Evolutionary conservation across 2,797 vertebrate species (phyloP), one percentile per base, ranked within the genome.

Genomic region (Tiaroga cobitis): DNA sequence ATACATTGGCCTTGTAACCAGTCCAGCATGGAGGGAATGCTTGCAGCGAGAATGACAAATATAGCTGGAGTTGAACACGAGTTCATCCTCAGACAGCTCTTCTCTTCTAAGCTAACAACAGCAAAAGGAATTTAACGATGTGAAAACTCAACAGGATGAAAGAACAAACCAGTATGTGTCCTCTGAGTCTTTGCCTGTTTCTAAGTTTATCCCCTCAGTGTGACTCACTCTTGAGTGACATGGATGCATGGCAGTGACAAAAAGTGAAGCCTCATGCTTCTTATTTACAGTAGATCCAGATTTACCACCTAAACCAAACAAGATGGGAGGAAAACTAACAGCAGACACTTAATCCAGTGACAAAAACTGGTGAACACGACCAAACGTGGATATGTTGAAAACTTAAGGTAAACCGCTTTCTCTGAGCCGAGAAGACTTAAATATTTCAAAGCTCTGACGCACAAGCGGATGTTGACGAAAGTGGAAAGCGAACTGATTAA

Each of bases 51-150:
- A 85, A 76, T 83, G 59, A 73, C 87, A 83, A 68, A 63, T 87
- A 86, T 87, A 86, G 86, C 56, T 90, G 87, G 29, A 74, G 41
- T 87, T 81, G 82, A 68, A 86, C 76, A 78, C 46, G 37, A 73
- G 81, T 32, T 63, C 43, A 82, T 65, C 80, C 67, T 43, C 19
- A 76, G 49, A 32, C 70, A 74, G 51, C 37, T 72, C 11, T 18
- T 72, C 18, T 18, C 51, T 54, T 76, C 26, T 70, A 79, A 80
- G n/a, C 69, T 34, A 24, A 84, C 8, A 70, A 51, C 16, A 16
- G 37, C 61, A 73, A 13, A 59, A 84, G 59, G n/a, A 72, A 80
- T 82, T 80, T 68, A 72, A 46, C 29, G 0, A 37, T 80, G 72
- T 61, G 41, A 69, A 67, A 79, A 74, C 80, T 61, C 39, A 39